Percentiles rank a stretch among this genome's conserved stretches.
phyloP scores from a whole-genome alignment of 2,888 invertebrate genomes.

The Adelphocoris suturalis region DNA sequence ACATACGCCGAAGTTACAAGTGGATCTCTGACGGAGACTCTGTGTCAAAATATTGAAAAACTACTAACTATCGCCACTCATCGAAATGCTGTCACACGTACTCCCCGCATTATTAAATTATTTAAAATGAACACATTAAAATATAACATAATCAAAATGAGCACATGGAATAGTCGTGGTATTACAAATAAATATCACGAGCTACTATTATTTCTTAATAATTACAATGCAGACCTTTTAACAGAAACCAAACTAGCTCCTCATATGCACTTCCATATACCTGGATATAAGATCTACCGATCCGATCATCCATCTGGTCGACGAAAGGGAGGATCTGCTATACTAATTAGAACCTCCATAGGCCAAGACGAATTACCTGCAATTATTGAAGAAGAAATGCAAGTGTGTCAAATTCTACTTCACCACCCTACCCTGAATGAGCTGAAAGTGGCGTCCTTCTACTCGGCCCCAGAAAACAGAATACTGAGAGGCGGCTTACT shows the following conservation, averaged over 20 bases:
- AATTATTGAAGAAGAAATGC: constrained; percentile 44
- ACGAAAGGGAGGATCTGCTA: constrained; percentile 43
- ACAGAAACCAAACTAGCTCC: constrained; percentile 53
- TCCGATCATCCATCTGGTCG: constrained; percentile 30
- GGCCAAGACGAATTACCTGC: constrained; percentile 40
- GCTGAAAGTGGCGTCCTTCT: constrained; percentile 26
- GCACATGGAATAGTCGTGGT: constrained; percentile 53
- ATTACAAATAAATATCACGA: constrained; percentile 38
- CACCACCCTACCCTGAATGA: neutral
- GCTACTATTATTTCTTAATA: neutral
- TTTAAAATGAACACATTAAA: neutral
- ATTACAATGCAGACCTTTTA: constrained; percentile 3
- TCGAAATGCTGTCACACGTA: neutral
- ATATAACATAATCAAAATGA: neutral
- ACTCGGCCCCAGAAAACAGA: constrained; percentile 48
- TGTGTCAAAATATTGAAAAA: no score
- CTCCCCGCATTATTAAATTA: neutral
- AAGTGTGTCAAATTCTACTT: constrained; percentile 25
- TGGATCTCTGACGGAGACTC: no score
- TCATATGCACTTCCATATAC: neutral
- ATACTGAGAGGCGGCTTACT: constrained; percentile 11
- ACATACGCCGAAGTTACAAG: no score
- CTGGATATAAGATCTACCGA: constrained; percentile 43
- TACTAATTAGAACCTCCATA: constrained; percentile 38
- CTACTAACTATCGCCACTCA: neutral